Conservation (phyloP, 1,140 invertebrate species). For the Listronotus oregonensis region DNA sequence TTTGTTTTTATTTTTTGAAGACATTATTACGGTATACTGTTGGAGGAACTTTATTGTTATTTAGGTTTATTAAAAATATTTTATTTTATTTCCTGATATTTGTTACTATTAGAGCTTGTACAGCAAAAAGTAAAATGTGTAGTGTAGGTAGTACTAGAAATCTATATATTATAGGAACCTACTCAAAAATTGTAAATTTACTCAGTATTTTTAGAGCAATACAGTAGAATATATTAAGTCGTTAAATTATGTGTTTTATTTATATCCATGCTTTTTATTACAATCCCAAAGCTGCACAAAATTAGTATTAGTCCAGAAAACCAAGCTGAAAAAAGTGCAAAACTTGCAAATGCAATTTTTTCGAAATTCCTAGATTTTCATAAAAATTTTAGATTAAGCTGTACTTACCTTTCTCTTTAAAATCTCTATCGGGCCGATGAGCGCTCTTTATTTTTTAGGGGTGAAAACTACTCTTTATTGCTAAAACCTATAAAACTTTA, state of each 20-base stretch:
- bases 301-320: no score
- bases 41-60: constrained; percentile 12
- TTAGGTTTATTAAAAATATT: constrained; percentile 29
- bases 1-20: no score
- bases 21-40: neutral
- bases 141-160: constrained; percentile 14
- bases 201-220: constrained; percentile 23
- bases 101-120: constrained; percentile 23
- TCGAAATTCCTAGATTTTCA: no score
- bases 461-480: no score
- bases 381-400: no score
- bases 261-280: neutral
- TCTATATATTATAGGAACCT: constrained; percentile 6
- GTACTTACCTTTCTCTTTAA: no score
- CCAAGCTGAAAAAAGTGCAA: no score
- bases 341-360: no score
- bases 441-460: no score
- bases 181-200: constrained; percentile 21
- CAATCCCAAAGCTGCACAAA: no score
- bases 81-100: constrained; percentile 26
- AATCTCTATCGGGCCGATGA: no score
- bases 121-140: constrained; percentile 22
- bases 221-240: constrained; percentile 19
- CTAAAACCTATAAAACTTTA: no score
- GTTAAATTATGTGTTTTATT: constrained; percentile 5